Percentiles rank a stretch among this genome's conserved stretches.
Evolutionary conservation across 2,113 vertebrate genomes (phyloP).

Genomic region (Empidonax traillii): DNA sequence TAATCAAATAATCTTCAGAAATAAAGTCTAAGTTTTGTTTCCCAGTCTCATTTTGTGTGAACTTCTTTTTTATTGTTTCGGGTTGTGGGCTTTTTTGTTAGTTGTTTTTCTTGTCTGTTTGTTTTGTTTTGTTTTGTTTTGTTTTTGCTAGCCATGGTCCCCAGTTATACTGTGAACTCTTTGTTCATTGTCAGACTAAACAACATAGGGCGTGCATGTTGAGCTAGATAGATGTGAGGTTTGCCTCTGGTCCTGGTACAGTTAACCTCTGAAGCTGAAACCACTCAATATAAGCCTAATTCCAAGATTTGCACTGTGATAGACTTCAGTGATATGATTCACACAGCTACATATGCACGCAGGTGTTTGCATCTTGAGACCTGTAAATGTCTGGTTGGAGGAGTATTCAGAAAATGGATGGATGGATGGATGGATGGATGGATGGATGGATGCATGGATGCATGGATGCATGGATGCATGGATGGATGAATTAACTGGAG

Average conservation of each 20-base stretch:
- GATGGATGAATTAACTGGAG: background rate
- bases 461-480: background rate
- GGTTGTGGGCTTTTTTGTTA: background rate
- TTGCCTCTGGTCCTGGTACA: background rate
- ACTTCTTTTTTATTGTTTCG: background rate
- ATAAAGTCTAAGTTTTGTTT: background rate
- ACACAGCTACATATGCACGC: rapidly evolving
- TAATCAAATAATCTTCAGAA: background rate
- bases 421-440: background rate
- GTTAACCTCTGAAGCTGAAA: background rate
- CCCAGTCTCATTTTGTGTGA: background rate
- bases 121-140: background rate
- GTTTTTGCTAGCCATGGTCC: background rate
- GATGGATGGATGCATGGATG: background rate
- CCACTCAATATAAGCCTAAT: background rate
- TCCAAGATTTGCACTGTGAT: background rate
- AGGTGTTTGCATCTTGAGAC: background rate
- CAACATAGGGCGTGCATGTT: background rate
- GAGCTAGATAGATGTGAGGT: background rate
- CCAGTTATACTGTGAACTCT: background rate
- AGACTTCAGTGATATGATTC: background rate
- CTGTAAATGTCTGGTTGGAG: background rate
- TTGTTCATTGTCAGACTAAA: background rate
- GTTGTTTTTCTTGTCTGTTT: background rate
- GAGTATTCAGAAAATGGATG: background rate